phyloP scores from a whole-genome alignment of 2,113 vertebrate genomes.

The Tragulus kanchil region DNA sequence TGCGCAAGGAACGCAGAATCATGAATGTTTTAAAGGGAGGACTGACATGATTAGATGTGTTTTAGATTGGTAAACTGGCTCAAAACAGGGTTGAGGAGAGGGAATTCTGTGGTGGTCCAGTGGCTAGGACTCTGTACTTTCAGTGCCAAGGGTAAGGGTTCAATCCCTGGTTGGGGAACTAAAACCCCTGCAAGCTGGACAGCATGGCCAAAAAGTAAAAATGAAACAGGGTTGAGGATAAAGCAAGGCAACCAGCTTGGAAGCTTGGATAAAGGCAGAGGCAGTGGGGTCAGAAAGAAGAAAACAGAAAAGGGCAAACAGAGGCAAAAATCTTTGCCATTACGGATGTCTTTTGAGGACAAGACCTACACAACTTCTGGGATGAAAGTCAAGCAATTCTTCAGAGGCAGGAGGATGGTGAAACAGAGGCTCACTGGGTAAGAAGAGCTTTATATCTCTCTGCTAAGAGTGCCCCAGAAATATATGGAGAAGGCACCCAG shows the following conservation, averaged over 20 bases:
- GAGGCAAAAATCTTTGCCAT: neutral
- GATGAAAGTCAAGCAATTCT: neutral
- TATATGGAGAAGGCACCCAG: neutral
- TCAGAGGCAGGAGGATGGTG: neutral
- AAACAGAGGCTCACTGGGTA: neutral
- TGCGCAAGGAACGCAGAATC: constrained; percentile 4
- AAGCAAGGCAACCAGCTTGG: neutral
- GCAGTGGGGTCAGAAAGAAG: neutral
- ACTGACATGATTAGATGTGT: constrained; percentile 8
- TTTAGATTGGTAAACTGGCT: constrained; percentile 37
- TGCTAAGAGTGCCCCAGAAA: neutral
- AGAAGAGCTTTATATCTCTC: neutral
- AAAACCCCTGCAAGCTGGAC: neutral
- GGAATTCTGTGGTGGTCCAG: neutral
- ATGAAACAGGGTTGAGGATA: neutral
- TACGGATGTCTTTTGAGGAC: neutral
- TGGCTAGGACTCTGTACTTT: neutral
- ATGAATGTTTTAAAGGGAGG: constrained; percentile 17
- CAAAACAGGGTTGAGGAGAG: neutral
- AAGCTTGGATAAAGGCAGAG: neutral
- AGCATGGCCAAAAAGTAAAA: no score
- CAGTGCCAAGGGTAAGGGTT: neutral
- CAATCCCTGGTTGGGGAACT: neutral
- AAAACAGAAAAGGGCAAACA: constrained; percentile 6
- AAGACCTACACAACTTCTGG: neutral